phyloP scores from a whole-genome alignment of 2,888 invertebrate species.

The Andrena camellia region DNA sequence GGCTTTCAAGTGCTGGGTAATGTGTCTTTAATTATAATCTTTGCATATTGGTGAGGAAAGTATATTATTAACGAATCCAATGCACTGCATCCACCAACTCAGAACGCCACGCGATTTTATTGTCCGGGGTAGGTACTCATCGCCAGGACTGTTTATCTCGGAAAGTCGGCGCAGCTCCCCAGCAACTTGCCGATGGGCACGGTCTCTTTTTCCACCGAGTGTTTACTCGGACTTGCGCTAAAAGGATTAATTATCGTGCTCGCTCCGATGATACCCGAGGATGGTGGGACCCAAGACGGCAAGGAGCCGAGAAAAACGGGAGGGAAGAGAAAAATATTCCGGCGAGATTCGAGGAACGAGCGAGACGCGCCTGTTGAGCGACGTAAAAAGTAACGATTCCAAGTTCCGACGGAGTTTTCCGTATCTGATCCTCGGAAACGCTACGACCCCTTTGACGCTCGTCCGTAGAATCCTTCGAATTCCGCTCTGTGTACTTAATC shows the following conservation, averaged over 20 bases:
- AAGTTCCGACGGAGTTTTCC: conserved; percentile 14
- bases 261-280: conserved; percentile 57
- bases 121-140: neutral
- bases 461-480: conserved; percentile 8
- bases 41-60: neutral
- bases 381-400: conserved; percentile 35
- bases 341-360: conserved; percentile 22
- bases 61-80: neutral
- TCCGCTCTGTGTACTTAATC: neutral
- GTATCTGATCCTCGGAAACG: conserved; percentile 33
- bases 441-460: conserved; percentile 32
- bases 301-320: neutral
- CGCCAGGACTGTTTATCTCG: conserved; percentile 46
- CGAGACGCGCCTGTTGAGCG: neutral
- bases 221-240: conserved; percentile 48
- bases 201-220: conserved; percentile 20
- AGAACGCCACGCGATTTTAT: conserved; percentile 34
- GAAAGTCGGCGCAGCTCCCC: conserved; percentile 25
- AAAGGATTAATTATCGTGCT: conserved; percentile 71
- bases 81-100: neutral
- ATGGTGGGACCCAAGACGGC: conserved; percentile 25
- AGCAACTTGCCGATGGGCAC: conserved; percentile 26
- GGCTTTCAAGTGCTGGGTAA: neutral
- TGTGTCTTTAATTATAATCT: neutral
- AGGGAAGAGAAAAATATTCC: conserved; percentile 13